Percentiles rank a stretch among this genome's conserved stretches.
These are phyloP conservation scores for Enteromius mattozi DNA, from an alignment of 2,797 vertebrate genomes.

Conservation along the genomic window DNA sequence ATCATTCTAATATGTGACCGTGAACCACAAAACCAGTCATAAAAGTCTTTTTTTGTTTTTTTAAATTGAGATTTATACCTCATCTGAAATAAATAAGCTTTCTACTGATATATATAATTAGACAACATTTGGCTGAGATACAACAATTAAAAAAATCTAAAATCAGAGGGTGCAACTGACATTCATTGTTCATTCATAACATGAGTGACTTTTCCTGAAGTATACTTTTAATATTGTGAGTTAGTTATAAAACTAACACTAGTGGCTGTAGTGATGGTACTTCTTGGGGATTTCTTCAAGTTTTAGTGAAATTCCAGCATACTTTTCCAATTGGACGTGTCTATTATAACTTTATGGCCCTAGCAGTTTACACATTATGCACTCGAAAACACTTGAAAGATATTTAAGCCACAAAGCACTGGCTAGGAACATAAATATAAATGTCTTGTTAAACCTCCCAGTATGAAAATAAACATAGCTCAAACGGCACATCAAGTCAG, in stretches of 20 bases:
- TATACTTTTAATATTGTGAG: not conserved
- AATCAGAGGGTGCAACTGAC: too few relatives aligned
- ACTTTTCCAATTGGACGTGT: not conserved
- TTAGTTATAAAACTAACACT: not conserved
- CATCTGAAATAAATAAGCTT: too few relatives aligned
- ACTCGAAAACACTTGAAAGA: not conserved
- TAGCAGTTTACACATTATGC: not conserved
- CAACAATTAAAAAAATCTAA: too few relatives aligned
- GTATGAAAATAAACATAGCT: not conserved
- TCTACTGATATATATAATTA: too few relatives aligned
- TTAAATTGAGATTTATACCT: too few relatives aligned
- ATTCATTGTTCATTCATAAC: not conserved
- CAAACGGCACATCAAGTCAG: not conserved
- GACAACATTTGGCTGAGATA: too few relatives aligned
- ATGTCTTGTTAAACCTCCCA: not conserved
- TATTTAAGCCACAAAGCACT: not conserved
- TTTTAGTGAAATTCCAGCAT: not conserved
- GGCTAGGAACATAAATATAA: not conserved
- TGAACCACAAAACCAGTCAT: too few relatives aligned
- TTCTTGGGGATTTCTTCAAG: not conserved
- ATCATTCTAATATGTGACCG: not conserved
- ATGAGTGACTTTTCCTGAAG: not conserved
- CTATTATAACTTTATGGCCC: not conserved
- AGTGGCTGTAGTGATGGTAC: not conserved
- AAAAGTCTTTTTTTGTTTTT: too few relatives aligned